A percentile compares a stretch with the other conserved stretches of the same genome.
These are phyloP conservation scores for Oscheius sp. DNA, from an alignment of 2,888 invertebrate genomes.

Conservation along the genomic window DNA sequence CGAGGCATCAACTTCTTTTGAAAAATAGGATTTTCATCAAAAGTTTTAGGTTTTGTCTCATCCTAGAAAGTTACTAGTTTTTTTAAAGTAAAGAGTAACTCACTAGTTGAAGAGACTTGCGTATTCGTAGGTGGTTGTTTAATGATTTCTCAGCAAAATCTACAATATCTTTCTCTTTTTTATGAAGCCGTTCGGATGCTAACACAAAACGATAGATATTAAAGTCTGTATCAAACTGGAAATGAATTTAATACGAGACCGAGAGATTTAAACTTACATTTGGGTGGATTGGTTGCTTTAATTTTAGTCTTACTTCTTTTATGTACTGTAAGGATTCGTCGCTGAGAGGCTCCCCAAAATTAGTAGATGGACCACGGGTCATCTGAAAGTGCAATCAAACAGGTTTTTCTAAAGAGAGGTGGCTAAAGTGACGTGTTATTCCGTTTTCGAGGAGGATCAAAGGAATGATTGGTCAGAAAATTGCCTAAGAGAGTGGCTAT, in stretches of 20 bases:
- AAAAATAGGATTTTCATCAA: conserved; percentile 67
- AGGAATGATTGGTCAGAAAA: too few species aligned
- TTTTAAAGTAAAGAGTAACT: background rate
- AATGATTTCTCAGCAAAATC: conserved; percentile 62
- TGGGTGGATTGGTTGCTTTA: conserved; percentile 63
- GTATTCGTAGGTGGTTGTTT: conserved; percentile 65
- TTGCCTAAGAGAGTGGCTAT: background rate
- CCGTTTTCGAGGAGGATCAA: too few species aligned
- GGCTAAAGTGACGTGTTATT: background rate
- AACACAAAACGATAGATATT: conserved; percentile 69
- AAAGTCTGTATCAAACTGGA: conserved; percentile 69
- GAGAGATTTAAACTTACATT: conserved; percentile 40
- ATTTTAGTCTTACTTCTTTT: conserved; percentile 58
- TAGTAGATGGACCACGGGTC: conserved; percentile 38
- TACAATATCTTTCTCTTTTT: conserved; percentile 62
- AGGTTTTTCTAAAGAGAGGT: background rate
- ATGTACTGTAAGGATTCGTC: conserved; percentile 61
- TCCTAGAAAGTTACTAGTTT: conserved; percentile 54
- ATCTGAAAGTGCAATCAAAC: conserved; percentile 10
- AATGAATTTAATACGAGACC: background rate
- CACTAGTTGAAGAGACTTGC: conserved; percentile 65
- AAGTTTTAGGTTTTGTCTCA: conserved; percentile 54
- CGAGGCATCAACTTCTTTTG: conserved; percentile 60
- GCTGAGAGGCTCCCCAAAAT: conserved; percentile 61
- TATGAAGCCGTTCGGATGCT: conserved; percentile 57